These are phyloP conservation scores for Resseliella maxima DNA, from an alignment of 2,888 invertebrate genomes.

Conservation along the genomic window DNA sequence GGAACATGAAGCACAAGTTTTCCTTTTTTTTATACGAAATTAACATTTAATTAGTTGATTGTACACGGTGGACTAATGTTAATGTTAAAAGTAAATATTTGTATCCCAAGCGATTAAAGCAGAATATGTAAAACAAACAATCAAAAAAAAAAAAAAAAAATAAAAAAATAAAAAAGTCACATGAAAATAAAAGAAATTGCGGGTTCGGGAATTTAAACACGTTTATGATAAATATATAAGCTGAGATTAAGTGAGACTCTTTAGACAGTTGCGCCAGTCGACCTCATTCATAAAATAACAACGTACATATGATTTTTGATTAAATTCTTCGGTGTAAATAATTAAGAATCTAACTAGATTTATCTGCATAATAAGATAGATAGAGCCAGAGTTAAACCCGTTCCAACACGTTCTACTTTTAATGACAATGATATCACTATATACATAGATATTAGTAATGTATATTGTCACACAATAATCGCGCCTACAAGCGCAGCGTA, in stretches of 20 bases:
- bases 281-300: background rate
- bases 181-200: background rate
- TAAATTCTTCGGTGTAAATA: constrained; percentile 8
- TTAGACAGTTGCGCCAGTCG: background rate
- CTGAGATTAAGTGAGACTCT: background rate
- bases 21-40: background rate
- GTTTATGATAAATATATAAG: background rate
- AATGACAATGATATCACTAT: background rate
- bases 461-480: too few species aligned
- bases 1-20: background rate
- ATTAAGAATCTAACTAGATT: constrained; percentile 1
- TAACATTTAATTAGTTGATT: background rate
- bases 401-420: background rate
- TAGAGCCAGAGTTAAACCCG: background rate
- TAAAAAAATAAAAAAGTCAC: too few species aligned
- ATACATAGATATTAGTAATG: too few species aligned
- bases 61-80: background rate
- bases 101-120: background rate
- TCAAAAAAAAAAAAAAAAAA: too few species aligned
- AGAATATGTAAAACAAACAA: background rate
- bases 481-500: too few species aligned
- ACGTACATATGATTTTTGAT: background rate
- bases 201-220: background rate
- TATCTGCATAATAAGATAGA: background rate
- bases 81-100: background rate